phyloP scores from a whole-genome alignment of 2,113 vertebrate species.

The Leptobrachium ailaonicum region DNA sequence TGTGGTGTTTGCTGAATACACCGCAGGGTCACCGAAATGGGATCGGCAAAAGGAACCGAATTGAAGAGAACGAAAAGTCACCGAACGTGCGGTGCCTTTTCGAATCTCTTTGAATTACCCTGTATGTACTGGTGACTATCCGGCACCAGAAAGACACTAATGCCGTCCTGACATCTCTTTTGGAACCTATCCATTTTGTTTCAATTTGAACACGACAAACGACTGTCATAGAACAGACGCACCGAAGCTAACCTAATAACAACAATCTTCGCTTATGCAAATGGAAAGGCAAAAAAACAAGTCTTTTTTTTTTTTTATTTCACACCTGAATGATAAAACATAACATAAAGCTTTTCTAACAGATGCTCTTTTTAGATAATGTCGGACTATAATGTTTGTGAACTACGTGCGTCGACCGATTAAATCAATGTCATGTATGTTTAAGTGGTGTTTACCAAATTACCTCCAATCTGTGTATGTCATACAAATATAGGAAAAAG shows the following conservation, averaged over 20 bases:
- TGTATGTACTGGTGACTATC: neutral
- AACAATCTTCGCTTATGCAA: constrained; percentile 43
- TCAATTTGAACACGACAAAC: constrained; percentile 39
- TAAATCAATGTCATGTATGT: constrained; percentile 42
- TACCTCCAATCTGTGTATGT: constrained; percentile 40
- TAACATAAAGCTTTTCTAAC: constrained; percentile 49
- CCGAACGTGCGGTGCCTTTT: too few relatives aligned
- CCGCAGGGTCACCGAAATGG: too few relatives aligned
- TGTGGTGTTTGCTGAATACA: too few relatives aligned
- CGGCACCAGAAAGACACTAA: constrained; percentile 7
- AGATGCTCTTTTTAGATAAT: constrained; percentile 54
- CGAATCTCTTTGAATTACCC: too few relatives aligned
- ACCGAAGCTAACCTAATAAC: constrained; percentile 45
- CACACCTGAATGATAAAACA: constrained; percentile 54
- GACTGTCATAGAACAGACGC: constrained; percentile 44
- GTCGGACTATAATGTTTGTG: constrained; percentile 52
- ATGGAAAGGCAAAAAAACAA: constrained; percentile 41
- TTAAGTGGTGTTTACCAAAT: constrained; percentile 50
- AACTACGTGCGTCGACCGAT: constrained; percentile 52
- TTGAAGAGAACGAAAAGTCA: too few relatives aligned
- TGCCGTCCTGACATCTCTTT: constrained; percentile 39
- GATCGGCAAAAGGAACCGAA: too few relatives aligned
- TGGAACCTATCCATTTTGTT: constrained; percentile 29
- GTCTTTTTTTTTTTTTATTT: constrained; percentile 56
- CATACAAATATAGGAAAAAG: constrained; percentile 49